Evolutionary conservation across 2,888 invertebrate genomes (phyloP).

Genomic region (Cosmopolites sordidus): DNA sequence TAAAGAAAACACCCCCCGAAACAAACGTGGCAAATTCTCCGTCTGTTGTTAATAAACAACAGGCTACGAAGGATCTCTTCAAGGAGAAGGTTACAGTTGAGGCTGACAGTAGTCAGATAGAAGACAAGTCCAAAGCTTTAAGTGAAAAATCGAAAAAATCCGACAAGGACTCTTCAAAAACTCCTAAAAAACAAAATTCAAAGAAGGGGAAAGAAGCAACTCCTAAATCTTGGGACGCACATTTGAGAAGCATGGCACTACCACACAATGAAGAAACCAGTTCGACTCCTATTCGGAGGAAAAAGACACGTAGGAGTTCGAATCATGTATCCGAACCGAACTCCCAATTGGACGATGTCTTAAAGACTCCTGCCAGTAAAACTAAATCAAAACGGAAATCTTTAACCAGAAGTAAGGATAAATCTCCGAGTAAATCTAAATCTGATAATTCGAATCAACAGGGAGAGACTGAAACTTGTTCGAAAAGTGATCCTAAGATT

Average conservation of each 20-base stretch:
- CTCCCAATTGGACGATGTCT: slow-evolving; percentile 10
- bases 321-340: slow-evolving; percentile 6
- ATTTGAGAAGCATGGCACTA: slow-evolving; percentile 6
- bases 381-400: slow-evolving; percentile 12
- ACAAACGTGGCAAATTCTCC: slow-evolving; percentile 5
- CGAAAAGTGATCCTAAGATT: slow-evolving; percentile 9
- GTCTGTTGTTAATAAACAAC: slow-evolving; percentile 14
- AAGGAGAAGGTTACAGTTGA: slow-evolving; percentile 3
- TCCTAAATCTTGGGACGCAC: slow-evolving; percentile 11
- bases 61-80: slow-evolving; percentile 22
- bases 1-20: slow-evolving; percentile 14
- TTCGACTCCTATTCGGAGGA: slow-evolving; percentile 2
- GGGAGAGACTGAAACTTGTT: slow-evolving; percentile 1
- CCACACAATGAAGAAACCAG: not conserved
- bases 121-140: not conserved
- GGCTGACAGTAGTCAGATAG: not conserved
- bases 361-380: slow-evolving; percentile 14
- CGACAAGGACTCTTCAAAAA: slow-evolving; percentile 1
- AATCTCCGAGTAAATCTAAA: not conserved
- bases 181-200: not conserved
- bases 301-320: not conserved
- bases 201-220: not conserved
- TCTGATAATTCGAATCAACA: not conserved
- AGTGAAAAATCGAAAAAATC: not conserved
- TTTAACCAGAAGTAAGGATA: not conserved